Percentiles rank a stretch among this genome's conserved stretches.
Conservation (phyloP, 2,797 vertebrate species). For the Nyctalus aviator region DNA sequence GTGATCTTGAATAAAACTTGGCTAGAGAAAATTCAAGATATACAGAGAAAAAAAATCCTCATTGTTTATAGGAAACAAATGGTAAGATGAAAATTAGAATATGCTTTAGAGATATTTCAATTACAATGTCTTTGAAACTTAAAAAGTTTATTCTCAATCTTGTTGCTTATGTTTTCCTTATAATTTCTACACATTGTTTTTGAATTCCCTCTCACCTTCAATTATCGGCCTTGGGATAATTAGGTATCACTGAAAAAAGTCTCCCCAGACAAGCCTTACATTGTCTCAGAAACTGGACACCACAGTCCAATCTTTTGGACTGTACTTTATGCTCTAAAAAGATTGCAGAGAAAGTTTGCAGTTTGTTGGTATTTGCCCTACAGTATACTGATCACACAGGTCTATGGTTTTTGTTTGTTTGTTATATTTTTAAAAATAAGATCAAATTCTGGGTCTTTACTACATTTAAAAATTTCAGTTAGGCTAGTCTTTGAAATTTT, state of each 20-base stretch:
- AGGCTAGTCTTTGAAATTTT: background rate
- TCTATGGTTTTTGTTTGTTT: background rate
- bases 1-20: slow-evolving; percentile 35
- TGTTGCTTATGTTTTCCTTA: slow-evolving; percentile 10
- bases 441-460: background rate
- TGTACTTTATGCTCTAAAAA: background rate
- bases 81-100: background rate
- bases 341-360: background rate
- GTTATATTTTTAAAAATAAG: slow-evolving; percentile 64
- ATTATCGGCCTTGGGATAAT: slow-evolving; percentile 2
- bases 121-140: background rate
- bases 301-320: slow-evolving; percentile 26
- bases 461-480: background rate
- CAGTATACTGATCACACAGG: background rate
- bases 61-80: slow-evolving; percentile 21
- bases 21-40: background rate
- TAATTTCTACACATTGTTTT: slow-evolving; percentile 34
- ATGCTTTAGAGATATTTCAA: background rate
- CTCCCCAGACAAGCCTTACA: slow-evolving; percentile 32
- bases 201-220: slow-evolving; percentile 19
- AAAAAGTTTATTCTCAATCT: background rate
- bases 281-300: slow-evolving; percentile 28
- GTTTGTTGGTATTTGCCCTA: slow-evolving; percentile 30
- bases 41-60: background rate
- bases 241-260: background rate